Conservation (phyloP, 2,797 vertebrate species). For the Falco rusticolus region DNA sequence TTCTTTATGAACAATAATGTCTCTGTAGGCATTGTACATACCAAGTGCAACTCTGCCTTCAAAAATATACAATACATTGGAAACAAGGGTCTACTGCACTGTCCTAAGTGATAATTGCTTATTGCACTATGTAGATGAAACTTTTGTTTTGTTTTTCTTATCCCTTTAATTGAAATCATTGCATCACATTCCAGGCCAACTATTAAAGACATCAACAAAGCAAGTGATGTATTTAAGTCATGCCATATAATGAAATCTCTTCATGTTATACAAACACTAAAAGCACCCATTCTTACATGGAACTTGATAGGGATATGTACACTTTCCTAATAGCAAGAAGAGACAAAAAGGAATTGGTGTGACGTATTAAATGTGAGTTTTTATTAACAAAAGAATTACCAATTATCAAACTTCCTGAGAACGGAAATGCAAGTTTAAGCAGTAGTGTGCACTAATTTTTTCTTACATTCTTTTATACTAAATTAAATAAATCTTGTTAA, state of each 20-base stretch:
- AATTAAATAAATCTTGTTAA: not conserved
- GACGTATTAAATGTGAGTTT: not conserved
- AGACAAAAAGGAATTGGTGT: not conserved
- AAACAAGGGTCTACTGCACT: not conserved
- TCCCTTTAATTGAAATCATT: not conserved
- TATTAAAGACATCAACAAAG: not conserved
- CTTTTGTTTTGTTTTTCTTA: not conserved
- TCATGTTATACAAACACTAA: not conserved
- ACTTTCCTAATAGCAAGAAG: not conserved
- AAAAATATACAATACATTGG: constrained; percentile 31
- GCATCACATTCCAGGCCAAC: not conserved
- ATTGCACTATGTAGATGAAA: not conserved
- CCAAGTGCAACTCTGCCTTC: not conserved
- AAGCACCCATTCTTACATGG: not conserved
- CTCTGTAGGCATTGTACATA: not conserved
- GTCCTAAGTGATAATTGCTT: not conserved
- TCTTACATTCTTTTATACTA: not conserved
- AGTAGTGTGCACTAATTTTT: not conserved
- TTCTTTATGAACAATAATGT: not conserved
- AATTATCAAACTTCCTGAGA: not conserved
- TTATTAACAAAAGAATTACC: not conserved
- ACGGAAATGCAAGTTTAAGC: not conserved
- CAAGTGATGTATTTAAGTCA: not conserved
- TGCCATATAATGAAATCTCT: not conserved
- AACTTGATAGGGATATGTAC: not conserved